Evolutionary conservation across 2,113 vertebrate species (phyloP), one percentile per base, ranked within the genome.

Genomic region (Hipposideros armiger): DNA sequence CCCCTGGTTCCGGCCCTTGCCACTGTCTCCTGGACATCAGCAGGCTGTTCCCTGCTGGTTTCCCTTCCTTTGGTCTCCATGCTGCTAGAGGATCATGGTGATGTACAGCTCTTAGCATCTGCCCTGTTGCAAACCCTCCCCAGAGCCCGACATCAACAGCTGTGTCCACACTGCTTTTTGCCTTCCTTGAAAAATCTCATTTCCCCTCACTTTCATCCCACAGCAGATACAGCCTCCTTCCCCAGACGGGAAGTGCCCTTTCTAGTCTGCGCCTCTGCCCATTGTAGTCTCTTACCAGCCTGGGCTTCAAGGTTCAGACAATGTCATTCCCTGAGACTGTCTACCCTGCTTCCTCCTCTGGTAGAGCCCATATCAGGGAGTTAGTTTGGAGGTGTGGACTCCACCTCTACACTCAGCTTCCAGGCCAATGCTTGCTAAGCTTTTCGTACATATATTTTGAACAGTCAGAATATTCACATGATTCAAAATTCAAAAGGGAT

Each of bases 401-500:
- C 58, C 74, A 69, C 40, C 24, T 72, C 54, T 20, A 50, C 9
- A 90, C 19, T 1, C 60, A 28, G 47, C n/a, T 89, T 90, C 36
- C 66, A 67, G 10, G 42, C 11, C 24, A 77, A 64, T 40, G 47
- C 32, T 83, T 83, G 32, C 66, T 19, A 92, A 85, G 54, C 7
- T 67, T 91, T 83, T 1, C 42, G 73, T 10, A 45, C 13, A 45
- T 22, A n/a, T 91, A 19, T 73, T 92, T 69, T 93, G n/a, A 74
- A 67, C 85, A 93, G 80, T 74, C 13, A 74, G 24, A 64, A 40
- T 90, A 78, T n/a, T 70, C 30, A 58, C 45, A 50, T 36, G 40
- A 83, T 36, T 93, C 83, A 76, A 84, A 92, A 87, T 80, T 90
- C 54, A 84, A 76, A 94, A 76, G 32, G 54, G 60, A 83, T 40